Evolutionary conservation across 2,113 vertebrate genomes (phyloP), one percentile per base, ranked within the genome.

Genomic region (Cryptotis parvus): DNA sequence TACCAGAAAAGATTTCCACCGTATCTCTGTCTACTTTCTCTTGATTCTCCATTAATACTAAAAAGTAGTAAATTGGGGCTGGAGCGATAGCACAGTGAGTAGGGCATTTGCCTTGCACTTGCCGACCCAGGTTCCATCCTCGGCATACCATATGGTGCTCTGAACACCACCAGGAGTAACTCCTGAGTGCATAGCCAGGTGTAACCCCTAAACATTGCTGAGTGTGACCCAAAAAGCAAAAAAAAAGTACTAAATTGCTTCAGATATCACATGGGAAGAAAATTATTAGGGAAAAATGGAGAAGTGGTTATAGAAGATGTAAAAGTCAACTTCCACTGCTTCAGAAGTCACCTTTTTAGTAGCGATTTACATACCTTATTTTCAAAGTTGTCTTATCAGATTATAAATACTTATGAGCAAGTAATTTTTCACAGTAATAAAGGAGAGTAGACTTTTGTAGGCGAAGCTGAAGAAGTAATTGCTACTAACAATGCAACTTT

Each of bases 1-100:
- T 87, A 73, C 37, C 63, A 73, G 37, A 68, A 89, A 92, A 80
- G 68, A 72, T 63, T 91, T 76, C 66, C 65, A 86, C 73, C 61
- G 41, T 4, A 35, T 82, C 52, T 81, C 43, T 49, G 45, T 49
- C 70, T 69, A 91, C 84, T 87, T 78, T 72, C 72, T 85, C 61
- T 68, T 55, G 45, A 63, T 79, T 11, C 82, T 78, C 11, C 76
- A 35, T 65, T 73, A 26, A 4, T 49, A 77, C 29, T 89, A 49
- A 49, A 49, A n/a, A n/a, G n/a, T n/a, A n/a, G n/a, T n/a, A n/a
- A n/a, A n/a, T n/a, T n/a, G n/a, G n/a, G n/a, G n/a, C n/a, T n/a
- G n/a, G n/a, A n/a, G n/a, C n/a, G n/a, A n/a, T n/a, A n/a, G n/a
- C n/a, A n/a, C n/a, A n/a, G n/a, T n/a, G n/a, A n/a, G n/a, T n/a